Evolutionary conservation across 2,113 vertebrate species (phyloP).

Genomic region (Rallus limicola): DNA sequence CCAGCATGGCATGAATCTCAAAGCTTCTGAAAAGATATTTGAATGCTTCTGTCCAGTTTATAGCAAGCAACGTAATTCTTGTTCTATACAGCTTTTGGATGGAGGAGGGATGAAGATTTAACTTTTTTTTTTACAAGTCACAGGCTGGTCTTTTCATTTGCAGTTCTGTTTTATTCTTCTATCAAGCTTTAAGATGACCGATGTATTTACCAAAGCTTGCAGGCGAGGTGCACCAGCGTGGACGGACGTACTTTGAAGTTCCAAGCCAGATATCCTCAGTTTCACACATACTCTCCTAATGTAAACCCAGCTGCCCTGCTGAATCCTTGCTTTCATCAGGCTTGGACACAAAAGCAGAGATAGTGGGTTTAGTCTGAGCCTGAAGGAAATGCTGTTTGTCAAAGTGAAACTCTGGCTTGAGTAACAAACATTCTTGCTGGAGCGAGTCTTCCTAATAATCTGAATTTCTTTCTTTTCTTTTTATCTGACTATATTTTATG

Average conservation of each 20-base stretch:
- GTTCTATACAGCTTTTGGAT: not conserved
- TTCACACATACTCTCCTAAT: slow-evolving; percentile 11
- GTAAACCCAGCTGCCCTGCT: slow-evolving; percentile 26
- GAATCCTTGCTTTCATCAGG: not conserved
- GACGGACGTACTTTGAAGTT: not conserved
- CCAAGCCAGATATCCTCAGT: not conserved
- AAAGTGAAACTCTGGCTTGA: not conserved
- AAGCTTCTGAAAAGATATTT: not conserved
- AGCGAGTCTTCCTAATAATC: not conserved
- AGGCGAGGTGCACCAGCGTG: not conserved
- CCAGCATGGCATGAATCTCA: not conserved
- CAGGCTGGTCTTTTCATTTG: not conserved
- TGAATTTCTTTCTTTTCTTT: not conserved
- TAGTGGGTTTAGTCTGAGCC: not conserved
- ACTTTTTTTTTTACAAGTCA: not conserved
- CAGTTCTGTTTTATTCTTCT: not conserved
- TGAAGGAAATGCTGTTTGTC: not conserved
- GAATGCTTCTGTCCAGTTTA: not conserved
- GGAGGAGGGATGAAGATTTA: not conserved
- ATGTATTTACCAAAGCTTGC: not conserved
- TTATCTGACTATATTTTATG: not conserved
- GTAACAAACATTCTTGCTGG: not conserved
- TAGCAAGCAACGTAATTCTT: not conserved
- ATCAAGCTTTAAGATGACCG: not conserved
- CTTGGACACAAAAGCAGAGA: not conserved